Evolutionary conservation across 2,113 vertebrate species (phyloP), one percentile per base, ranked within the genome.

Genomic region (Oceanodroma tethys): DNA sequence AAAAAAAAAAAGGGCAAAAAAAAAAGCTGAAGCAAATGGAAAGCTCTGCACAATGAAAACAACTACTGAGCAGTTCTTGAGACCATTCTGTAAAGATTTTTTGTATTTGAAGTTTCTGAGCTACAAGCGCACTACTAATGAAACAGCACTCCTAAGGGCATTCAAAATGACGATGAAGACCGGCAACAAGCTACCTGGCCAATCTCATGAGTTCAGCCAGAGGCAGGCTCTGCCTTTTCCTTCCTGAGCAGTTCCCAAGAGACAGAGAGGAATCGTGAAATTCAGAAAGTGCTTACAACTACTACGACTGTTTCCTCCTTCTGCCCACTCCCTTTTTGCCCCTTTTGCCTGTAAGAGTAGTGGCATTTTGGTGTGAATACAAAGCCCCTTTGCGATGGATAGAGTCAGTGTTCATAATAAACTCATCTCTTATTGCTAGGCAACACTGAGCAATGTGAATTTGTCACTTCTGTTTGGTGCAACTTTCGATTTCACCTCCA

Each of bases 401-500:
- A 95, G 97, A 98, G 96, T 97, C 98, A 98, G 97, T 81, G 98
- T 96, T 98, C 96, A 97, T 97, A 98, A 96, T 97, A 97, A 97
- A 97, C 97, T 98, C 97, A 97, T 98, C 94, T 95, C 97, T 98
- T 98, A 98, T 98, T 98, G 98, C 98, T 98, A 98, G 98, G 98
- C 98, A 98, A 98, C 98, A 97, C 98, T 98, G 96, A 98, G 98
- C 97, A 98, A 98, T 98, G 97, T 98, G 98, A 98, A 98, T 98
- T 98, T 98, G 97, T 98, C 98, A 98, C 98, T 98, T 98, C 98
- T 98, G 97, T 98, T 98, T 98, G 98, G 98, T 98, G 97, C 97
- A 98, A 98, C 97, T 98, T 98, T 98, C 92, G 74, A 98, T 98
- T 98, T 98, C 98, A 98, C 98, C 98, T 98, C 98, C 98, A 98